Base-by-base conservation (phyloP, 2,113 vertebrate genomes). In the Mus pahari region DNA sequence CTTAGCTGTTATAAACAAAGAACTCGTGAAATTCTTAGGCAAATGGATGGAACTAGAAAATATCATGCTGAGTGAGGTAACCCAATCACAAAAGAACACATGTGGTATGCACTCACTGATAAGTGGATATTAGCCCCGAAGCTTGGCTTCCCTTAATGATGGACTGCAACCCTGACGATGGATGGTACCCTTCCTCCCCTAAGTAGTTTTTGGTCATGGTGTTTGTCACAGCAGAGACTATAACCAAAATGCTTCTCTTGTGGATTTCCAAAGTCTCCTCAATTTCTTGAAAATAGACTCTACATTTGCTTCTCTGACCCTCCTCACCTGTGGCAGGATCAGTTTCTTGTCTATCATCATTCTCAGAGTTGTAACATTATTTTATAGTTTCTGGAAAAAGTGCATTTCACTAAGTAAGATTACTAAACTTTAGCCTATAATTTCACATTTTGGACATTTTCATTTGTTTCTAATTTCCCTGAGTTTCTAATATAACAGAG, bases 401-500 rank as follows among this genome's bases (percentile, higher is more conserved):
- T 58, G 39, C 17, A 45, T 50, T 68, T 50, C 3, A 86, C 84
- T 48, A 89, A 74, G 6, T 86, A 4, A 26, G 53, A 78, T 92
- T 78, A 13, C 45, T 88, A 36, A 58, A 26, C 50, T 82, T 82
- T 86, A 89, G 4, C 5, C 66, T 87, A 82, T 1, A 75, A 39
- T 60, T 82, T 83, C 20, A 75, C 83, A 62, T 42, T 95, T 75
- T 33, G 17, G 11, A 42, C 16, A 82, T 70, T 83, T 89, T 60
- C 53, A 89, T 53, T 58, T 91, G 33, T 70, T 62, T 81, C 36
- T n/a, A 48, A 77, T 7, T 50, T 75, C 90, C 75, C 68, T 92
- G 68, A 89, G 71, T 50, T 92, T 82, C 94, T 92, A 66, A 64
- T 93, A 53, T 36, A 70, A 31, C 78, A 14, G 82, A 55, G 16